Base-by-base conservation (phyloP, 1,140 invertebrate genomes). In the Drosophila elegans region DNA sequence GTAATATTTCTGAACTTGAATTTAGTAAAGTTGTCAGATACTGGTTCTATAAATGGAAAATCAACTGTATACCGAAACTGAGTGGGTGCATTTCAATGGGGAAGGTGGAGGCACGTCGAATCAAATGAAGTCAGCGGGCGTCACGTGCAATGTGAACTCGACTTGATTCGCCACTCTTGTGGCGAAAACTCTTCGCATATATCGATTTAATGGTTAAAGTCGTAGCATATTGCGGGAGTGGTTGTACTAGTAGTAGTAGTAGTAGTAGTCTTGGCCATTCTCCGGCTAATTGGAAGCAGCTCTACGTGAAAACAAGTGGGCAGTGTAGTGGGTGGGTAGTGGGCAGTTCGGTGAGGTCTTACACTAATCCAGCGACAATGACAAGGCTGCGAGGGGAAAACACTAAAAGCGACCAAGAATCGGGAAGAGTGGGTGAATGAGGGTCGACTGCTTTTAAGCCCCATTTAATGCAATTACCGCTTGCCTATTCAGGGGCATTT, bases 391-490 rank as follows among this genome's bases (percentile, higher is more conserved):
- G 16, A 49, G 34, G 46, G 63, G 48, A 53, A 38, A 51, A 56
- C 34, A 63, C 34, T 34, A 38, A 66, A 32, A n/a, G 62, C 25
- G n/a, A 9, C 44, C 25, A 39, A 34, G 59, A 63, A 29, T 34
- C 49, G 29, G 27, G 46, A 13, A 45, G 25, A n/a, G 38, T 42
- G 44, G 32, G 52, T 21, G 45, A n/a, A 10, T 27, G n/a, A 44
- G 21, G 3, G 9, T 66, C 46, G 54, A 46, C 39, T 69, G 80
- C 45, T 84, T 90, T 89, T 90, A 89, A 89, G 85, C 84, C 74
- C 78, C 85, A 90, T 86, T 89, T 89, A 89, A 89, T 89, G 85
- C 84, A 89, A 89, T 89, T 89, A 89, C 84, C 85, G 77, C 66
- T 61, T 27, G 48, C 75, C 71, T 71, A 76, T 45, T 74, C 49